These are phyloP conservation scores for Cryptocheilus praepositus DNA, from an alignment of 2,888 invertebrate species.

Conservation along the genomic window DNA sequence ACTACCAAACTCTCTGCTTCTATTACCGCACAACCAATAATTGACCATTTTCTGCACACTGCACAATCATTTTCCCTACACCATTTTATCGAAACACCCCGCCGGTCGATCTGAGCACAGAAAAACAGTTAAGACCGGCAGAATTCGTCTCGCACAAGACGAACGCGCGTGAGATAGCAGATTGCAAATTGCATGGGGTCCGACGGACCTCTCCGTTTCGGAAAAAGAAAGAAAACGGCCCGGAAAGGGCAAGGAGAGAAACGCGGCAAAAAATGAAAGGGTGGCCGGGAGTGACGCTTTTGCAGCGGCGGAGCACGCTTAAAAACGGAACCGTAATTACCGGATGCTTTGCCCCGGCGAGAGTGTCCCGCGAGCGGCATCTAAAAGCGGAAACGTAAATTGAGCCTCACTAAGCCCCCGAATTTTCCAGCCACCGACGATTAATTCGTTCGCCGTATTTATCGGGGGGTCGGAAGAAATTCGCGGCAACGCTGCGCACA, in stretches of 20 bases:
- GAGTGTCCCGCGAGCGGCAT: constrained; percentile 2
- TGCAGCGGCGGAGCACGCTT: constrained; percentile 15
- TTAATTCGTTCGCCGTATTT: no score
- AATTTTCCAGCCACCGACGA: no score
- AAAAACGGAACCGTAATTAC: constrained; percentile 50
- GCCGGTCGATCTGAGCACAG: no score
- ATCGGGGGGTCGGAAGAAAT: no score
- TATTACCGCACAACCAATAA: no score
- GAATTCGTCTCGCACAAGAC: constrained; percentile 25
- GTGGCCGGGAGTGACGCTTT: background rate
- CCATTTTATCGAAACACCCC: no score
- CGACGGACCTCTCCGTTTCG: constrained; percentile 2
- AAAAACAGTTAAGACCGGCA: background rate
- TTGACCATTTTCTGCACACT: no score
- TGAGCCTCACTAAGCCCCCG: constrained; percentile 32
- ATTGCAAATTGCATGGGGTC: constrained; percentile 25
- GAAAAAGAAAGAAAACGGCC: constrained; percentile 1
- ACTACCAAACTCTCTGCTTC: no score
- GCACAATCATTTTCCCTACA: no score
- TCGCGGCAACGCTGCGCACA: no score
- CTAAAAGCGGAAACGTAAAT: constrained; percentile 46
- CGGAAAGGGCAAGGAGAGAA: constrained; percentile 14
- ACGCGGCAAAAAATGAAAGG: constrained; percentile 4
- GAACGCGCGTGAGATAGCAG: background rate
- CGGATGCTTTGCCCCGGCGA: constrained; percentile 26